A percentile compares a stretch with the other conserved stretches of the same genome.
Evolutionary conservation across 1,140 invertebrate species (phyloP).

Genomic region (Drosophila mojavensis): DNA sequence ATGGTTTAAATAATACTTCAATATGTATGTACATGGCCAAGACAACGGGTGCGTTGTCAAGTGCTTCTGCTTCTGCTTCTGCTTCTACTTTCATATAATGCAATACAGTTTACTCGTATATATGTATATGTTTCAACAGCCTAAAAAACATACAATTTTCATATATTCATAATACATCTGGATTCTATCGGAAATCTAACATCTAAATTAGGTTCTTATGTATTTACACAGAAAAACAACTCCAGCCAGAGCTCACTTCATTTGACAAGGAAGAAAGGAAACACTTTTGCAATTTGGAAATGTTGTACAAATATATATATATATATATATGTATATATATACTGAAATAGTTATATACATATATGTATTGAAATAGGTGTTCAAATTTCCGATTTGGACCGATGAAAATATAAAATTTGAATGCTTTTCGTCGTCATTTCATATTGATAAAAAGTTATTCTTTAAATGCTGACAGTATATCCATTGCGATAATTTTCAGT

Average conservation of each 20-base stretch:
- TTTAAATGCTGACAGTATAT: constrained; percentile 37
- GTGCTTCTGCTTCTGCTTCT: constrained; percentile 14
- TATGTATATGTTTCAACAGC: constrained; percentile 32
- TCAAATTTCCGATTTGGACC: constrained; percentile 13
- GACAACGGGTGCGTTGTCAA: constrained; percentile 36
- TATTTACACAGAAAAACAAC: constrained; percentile 44
- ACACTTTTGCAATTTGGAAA: constrained; percentile 3
- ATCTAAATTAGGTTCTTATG: constrained; percentile 21
- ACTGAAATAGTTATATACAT: no score
- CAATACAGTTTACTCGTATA: constrained; percentile 13
- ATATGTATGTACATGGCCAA: constrained; percentile 63
- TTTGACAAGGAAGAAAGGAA: background rate
- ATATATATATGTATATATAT: no score
- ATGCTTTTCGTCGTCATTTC: background rate
- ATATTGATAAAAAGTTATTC: constrained; percentile 33
- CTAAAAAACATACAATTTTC: constrained; percentile 36
- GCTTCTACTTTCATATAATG: constrained; percentile 4
- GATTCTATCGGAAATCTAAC: constrained; percentile 30
- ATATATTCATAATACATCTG: constrained; percentile 50
- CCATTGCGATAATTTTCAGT: constrained; percentile 42
- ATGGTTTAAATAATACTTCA: constrained; percentile 74
- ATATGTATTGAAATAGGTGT: background rate
- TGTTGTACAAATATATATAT: background rate
- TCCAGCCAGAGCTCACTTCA: background rate
- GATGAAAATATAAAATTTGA: constrained; percentile 23